These are phyloP conservation scores for Drosophila setosimentum DNA, from an alignment of 2,888 invertebrate genomes.

Conservation along the genomic window DNA sequence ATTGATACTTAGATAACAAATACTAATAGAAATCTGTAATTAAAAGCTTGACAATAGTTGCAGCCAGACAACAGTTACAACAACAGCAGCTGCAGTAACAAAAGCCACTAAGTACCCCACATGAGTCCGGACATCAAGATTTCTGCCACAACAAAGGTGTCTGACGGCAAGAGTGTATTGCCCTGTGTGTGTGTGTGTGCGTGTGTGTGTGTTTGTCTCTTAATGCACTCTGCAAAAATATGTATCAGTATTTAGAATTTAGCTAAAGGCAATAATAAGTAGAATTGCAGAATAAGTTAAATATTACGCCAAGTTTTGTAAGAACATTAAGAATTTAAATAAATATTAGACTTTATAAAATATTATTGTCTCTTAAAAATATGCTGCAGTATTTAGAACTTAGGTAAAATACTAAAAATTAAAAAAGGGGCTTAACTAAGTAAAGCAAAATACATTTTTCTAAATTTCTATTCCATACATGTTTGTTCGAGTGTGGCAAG, in stretches of 20 bases:
- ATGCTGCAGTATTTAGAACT: background rate
- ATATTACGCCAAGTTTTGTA: background rate
- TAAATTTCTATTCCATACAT: background rate
- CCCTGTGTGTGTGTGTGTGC: slow-evolving; percentile 1
- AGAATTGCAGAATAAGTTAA: too few relatives aligned
- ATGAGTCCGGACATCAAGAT: slow-evolving; percentile 70
- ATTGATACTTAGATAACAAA: slow-evolving; percentile 30
- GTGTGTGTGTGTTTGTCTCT: slow-evolving; percentile 13
- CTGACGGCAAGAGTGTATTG: slow-evolving; percentile 42
- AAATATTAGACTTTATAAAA: background rate
- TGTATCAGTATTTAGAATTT: background rate
- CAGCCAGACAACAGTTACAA: slow-evolving; percentile 19
- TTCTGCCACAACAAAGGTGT: slow-evolving; percentile 66
- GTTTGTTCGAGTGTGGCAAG: slow-evolving; percentile 5
- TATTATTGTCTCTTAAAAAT: background rate
- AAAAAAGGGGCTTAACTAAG: too few relatives aligned
- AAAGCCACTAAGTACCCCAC: slow-evolving; percentile 56
- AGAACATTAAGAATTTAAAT: background rate
- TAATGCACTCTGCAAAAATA: slow-evolving; percentile 11
- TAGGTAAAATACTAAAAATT: too few relatives aligned
- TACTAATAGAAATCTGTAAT: slow-evolving; percentile 62
- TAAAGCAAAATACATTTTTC: too few relatives aligned
- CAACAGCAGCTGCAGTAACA: background rate
- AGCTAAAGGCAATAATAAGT: background rate
- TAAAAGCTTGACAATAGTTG: slow-evolving; percentile 69